These are phyloP conservation scores for Cheirogaleus medius DNA, from an alignment of 2,113 vertebrate genomes.

Conservation along the genomic window DNA sequence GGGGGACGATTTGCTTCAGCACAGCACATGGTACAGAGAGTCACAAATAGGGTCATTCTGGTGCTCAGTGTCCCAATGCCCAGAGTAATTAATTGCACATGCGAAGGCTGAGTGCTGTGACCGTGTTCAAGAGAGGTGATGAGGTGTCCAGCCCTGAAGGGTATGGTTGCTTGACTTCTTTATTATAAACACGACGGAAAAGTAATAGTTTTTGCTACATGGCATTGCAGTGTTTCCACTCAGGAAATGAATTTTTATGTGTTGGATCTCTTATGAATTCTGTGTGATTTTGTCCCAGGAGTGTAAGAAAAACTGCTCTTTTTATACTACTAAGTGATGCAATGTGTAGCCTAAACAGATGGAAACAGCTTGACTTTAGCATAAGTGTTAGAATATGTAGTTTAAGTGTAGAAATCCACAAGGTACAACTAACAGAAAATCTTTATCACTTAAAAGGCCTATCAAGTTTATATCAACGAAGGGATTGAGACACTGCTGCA, in stretches of 20 bases:
- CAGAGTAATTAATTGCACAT: conserved; percentile 85
- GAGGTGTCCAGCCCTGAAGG: conserved; percentile 79
- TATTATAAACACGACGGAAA: conserved; percentile 79
- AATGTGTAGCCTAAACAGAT: conserved; percentile 76
- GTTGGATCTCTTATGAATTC: conserved; percentile 81
- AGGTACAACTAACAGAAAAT: conserved; percentile 62
- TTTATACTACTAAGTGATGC: conserved; percentile 73
- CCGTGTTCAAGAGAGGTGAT: conserved; percentile 76
- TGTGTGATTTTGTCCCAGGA: conserved; percentile 79
- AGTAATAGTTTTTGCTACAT: conserved; percentile 75
- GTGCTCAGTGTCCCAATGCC: conserved; percentile 76
- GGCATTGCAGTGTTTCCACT: conserved; percentile 59
- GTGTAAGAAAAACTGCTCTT: conserved; percentile 78
- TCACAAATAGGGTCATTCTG: conserved; percentile 81
- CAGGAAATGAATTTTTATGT: conserved; percentile 83
- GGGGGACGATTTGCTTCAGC: conserved; percentile 79
- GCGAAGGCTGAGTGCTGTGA: conserved; percentile 67
- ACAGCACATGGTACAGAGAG: conserved; percentile 66
- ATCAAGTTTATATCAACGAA: conserved; percentile 1
- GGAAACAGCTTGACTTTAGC: conserved; percentile 70
- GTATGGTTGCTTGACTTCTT: conserved; percentile 79
- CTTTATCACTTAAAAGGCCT: conserved; percentile 72
- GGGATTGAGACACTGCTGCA: neutral
- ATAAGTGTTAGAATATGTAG: conserved; percentile 50
- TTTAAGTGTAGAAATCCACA: conserved; percentile 67